Base-by-base conservation (phyloP, 2,113 vertebrate species). In the Papio anubis region DNA sequence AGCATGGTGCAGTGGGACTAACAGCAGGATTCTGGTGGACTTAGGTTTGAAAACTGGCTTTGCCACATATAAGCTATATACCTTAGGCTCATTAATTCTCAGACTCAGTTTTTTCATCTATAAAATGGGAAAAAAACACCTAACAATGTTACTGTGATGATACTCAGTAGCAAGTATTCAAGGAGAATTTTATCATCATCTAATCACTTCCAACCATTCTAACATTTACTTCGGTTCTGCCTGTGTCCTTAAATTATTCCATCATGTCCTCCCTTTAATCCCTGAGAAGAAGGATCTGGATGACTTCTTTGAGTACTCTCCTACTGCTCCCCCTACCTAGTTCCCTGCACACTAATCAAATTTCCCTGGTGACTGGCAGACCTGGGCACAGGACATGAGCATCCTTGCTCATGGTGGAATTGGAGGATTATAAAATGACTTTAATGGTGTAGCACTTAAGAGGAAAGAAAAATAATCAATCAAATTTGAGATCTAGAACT, bases 261-360 rank as follows among this genome's bases (percentile, higher is more conserved):
- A 30, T 86, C 75, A 17, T 48, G 6, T 73, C 66, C 38, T 81
- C 50, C 10, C 59, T 88, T 66, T 32, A 43, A 21, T 21, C 0
- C 35, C 32, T 25, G n/a, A 57, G 61, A 73, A 2, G 48, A 82
- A 86, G 40, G 52, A 61, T 38, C 27, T 45, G 35, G 18, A 10
- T 38, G 13, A 16, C 61, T 45, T 76, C 57, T 88, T 52, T 80
- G 59, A n/a, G 80, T 5, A 82, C 59, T 43, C 40, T 38, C 35
- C 48, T n/a, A 2, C 8, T 5, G 5, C 2, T 35, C 8, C 5
- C 35, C 2, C 2, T 1, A n/a, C 48, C 38, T 50, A 8, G 21
- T 30, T 80, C 40, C 11, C 38, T 40, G 38, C 10, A 14, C 3
- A 12, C 21, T 27, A 18, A 55, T 70, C 52, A 61, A 5, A 20